These are phyloP conservation scores for Stercorarius parasiticus DNA, from an alignment of 2,113 vertebrate genomes.

Conservation along the genomic window DNA sequence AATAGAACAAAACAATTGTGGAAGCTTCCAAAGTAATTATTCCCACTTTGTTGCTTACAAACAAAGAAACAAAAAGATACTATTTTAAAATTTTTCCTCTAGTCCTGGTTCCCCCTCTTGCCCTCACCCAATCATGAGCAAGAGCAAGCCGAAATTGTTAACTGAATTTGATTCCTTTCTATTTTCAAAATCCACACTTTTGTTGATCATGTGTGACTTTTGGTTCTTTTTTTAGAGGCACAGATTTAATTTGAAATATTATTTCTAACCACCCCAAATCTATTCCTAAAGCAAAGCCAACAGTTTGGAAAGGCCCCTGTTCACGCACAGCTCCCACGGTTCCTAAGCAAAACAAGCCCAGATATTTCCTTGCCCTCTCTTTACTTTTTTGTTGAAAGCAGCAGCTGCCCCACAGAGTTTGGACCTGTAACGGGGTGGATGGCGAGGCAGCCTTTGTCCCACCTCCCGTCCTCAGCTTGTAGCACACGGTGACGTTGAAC, in stretches of 20 bases:
- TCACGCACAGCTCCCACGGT: background rate
- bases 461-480: background rate
- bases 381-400: background rate
- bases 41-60: background rate
- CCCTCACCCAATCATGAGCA: background rate
- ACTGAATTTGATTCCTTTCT: background rate
- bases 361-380: background rate
- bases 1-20: background rate
- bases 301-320: background rate
- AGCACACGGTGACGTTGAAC: background rate
- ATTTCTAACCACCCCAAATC: background rate
- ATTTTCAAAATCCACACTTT: background rate
- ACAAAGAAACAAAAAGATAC: background rate
- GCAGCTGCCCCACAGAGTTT: background rate
- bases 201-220: background rate
- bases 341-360: background rate
- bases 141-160: background rate
- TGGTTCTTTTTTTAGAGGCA: background rate
- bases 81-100: background rate
- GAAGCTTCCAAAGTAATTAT: background rate
- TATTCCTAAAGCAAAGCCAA: background rate
- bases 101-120: background rate
- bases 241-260: background rate
- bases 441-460: background rate
- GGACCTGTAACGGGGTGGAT: background rate